These are phyloP conservation scores for Haemorhous mexicanus DNA, from an alignment of 2,113 vertebrate species.

Conservation along the genomic window DNA sequence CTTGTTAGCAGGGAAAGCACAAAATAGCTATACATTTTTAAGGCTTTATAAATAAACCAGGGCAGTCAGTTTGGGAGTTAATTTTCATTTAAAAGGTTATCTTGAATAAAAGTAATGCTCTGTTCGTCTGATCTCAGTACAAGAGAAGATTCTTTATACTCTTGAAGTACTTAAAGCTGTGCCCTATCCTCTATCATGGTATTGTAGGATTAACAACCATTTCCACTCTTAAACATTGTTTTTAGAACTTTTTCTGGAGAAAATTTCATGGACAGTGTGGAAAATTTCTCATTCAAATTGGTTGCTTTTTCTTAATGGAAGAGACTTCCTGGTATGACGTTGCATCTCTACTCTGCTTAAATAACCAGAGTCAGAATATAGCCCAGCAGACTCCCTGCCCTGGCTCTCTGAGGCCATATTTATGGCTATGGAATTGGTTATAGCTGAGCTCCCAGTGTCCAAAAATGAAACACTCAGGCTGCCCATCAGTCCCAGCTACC, in stretches of 20 bases:
- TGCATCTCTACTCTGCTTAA: neutral
- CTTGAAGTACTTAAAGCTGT: neutral
- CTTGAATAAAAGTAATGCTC: neutral
- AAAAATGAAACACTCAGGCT: neutral
- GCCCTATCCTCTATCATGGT: neutral
- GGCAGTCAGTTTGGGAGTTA: neutral
- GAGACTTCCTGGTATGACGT: accelerated
- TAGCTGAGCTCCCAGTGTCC: neutral
- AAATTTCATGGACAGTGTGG: neutral
- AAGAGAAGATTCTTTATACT: neutral
- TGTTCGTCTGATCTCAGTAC: neutral
- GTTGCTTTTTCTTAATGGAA: neutral
- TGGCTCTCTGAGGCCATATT: neutral
- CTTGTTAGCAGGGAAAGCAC: neutral
- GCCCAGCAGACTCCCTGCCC: neutral
- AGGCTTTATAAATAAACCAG: neutral
- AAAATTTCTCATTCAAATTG: neutral
- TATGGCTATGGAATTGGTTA: neutral
- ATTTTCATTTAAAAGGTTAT: neutral
- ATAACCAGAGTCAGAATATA: neutral
- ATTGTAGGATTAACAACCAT: neutral
- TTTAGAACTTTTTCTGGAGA: neutral
- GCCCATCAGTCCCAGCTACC: neutral
- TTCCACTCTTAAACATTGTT: neutral
- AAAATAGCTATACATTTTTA: neutral